A percentile compares a stretch with the other conserved stretches of the same genome.
Conservation (phyloP, 2,888 invertebrate genomes). For the Plutella xylostella region DNA sequence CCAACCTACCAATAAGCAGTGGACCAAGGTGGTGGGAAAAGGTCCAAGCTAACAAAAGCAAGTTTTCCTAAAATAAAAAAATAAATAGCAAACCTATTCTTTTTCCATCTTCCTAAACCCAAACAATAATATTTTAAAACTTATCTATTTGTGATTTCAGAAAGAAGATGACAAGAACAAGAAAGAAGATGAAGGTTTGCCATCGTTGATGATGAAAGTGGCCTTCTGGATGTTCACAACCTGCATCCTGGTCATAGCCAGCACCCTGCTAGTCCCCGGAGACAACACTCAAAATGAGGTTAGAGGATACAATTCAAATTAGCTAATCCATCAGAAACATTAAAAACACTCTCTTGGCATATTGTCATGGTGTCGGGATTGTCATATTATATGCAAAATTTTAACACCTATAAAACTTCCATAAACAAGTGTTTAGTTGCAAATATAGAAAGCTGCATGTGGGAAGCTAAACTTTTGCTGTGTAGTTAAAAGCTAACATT, state of each 20-base stretch:
- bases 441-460: too few species aligned
- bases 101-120: background rate
- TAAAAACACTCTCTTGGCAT: too few species aligned
- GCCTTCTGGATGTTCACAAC: conserved; percentile 84
- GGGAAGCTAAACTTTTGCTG: too few species aligned
- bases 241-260: conserved; percentile 78
- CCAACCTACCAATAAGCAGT: background rate
- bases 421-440: too few species aligned
- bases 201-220: conserved; percentile 79
- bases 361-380: too few species aligned
- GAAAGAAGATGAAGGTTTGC: conserved; percentile 74
- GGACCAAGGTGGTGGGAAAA: too few species aligned
- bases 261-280: conserved; percentile 78
- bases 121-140: background rate
- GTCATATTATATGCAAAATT: too few species aligned
- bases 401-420: too few species aligned
- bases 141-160: background rate
- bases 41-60: too few species aligned
- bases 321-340: too few species aligned
- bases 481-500: too few species aligned
- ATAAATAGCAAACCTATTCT: background rate
- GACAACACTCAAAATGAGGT: conserved; percentile 79
- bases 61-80: background rate
- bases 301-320: too few species aligned
- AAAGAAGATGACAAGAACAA: conserved; percentile 49